Evolutionary conservation across 2,113 vertebrate genomes (phyloP), one percentile per base, ranked within the genome.

Genomic region (Tichodroma muraria): DNA sequence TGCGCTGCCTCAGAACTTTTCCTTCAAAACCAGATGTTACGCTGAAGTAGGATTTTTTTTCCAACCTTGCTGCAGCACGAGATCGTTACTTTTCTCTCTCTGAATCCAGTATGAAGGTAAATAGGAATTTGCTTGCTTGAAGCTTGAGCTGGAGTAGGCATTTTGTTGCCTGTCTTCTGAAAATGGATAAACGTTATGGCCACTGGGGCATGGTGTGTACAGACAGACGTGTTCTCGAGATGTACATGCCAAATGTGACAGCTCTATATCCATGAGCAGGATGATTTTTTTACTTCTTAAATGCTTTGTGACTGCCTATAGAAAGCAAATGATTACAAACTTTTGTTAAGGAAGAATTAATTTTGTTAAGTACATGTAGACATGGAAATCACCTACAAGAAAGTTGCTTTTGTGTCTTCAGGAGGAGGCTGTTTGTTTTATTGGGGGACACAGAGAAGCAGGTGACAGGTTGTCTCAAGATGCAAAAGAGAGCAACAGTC

Each of bases 181-280:
- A 85, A 53, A 49, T 2, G n/a, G 63, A 6, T 72, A 45, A 70
- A 33, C 3, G 2, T 40, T 57, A 6, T 0, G 10, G 21, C 65
- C 28, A 10, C 13, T 12, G 13, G 37, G 65, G 57, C 22, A 7
- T 4, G 30, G 25, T 11, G 6, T 1, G 0, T 24, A 11, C 37
- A 50, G 49, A 42, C 1, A 9, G 49, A 42, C 1, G 8, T 47
- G 47, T 37, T 42, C 47, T 71, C 0, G 1, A 64, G 24, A 30
- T 0, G 0, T 12, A 6, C 4, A 0, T 52, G 53, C 38, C 13
- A 3, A 8, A 5, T 6, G 38, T 50, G 54, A 22, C 38, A 66
- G 28, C 28, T 54, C 25, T 0, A 1, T 28, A 37, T 60, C 40
- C 40, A 3, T 21, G 10, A 65, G n/a, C 10, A 68, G 54, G 50